Evolutionary conservation across 2,888 invertebrate genomes (phyloP), one percentile per base, ranked within the genome.

Genomic region (Athalia circularis): DNA sequence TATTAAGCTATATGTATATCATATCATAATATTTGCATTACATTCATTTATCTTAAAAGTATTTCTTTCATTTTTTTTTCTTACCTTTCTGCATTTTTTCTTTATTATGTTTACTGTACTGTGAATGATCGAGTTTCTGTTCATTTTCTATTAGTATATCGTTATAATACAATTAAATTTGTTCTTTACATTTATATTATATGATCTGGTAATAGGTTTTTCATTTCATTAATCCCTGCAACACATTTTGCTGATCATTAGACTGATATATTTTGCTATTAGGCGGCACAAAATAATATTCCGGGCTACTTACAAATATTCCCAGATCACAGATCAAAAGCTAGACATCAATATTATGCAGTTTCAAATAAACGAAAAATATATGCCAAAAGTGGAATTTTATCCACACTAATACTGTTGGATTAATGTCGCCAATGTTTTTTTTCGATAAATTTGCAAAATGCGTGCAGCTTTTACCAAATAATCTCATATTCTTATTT

Each of bases 61-160:
- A 61, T n/a, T 7, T 29, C 29, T 29, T 29, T 29, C 29, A 29
- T 29, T 29, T 29, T 29, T 29, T 29, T 29, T 29, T 29, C 29
- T 29, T 29, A 29, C 29, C 29, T 29, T 29, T 29, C 2, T n/a
- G 54, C 54, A 15, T 13, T 64, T 79, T 59, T 72, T 48, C 47
- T 78, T 59, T 52, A 29, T 77, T 50, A 65, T 77, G 13, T 65
- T 57, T 62, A 68, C 77, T 75, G 74, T 75, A 75, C 62, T 75
- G 74, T 75, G 74, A 75, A 75, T 75, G 74, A 93, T 94, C 48
- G 94, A 93, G 0, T 93, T 91, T 85, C 89, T n/a, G 13, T 47
- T 59, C 52, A 52, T 15, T 68, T 52, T 54, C 8, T 52, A 15
- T 52, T 68, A 3, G 15, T 68, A 29, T 68, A 65, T 65, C 82